Evolutionary conservation across 1,140 invertebrate genomes (phyloP).

Genomic region (Idris sp.): DNA sequence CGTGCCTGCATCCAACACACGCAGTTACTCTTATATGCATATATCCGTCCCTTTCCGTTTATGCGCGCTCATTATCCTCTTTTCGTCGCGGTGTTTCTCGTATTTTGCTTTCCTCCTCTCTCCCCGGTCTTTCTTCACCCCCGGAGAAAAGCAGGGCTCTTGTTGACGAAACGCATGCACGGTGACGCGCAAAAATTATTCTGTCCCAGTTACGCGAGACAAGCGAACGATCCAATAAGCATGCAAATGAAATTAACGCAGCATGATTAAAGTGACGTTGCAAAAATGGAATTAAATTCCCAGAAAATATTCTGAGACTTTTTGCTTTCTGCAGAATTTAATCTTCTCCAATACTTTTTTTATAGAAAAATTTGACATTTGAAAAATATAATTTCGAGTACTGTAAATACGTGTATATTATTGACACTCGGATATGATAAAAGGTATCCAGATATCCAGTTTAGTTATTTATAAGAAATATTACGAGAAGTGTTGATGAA

Average conservation of each 20-base stretch:
- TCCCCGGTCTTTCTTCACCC: not conserved
- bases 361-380: no score
- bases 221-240: conserved; percentile 58
- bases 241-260: conserved; percentile 61
- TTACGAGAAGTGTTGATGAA: no score
- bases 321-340: no score
- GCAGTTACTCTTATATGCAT: no score
- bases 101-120: conserved; percentile 8
- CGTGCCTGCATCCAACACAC: conserved; percentile 41
- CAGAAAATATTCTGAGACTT: no score
- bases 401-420: no score
- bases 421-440: no score
- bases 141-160: conserved; percentile 31
- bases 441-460: no score
- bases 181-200: conserved; percentile 60
- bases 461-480: no score
- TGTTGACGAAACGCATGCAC: conserved; percentile 52
- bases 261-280: conserved; percentile 50
- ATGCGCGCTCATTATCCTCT: conserved; percentile 40
- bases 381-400: no score
- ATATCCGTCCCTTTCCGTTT: conserved; percentile 19
- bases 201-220: conserved; percentile 57
- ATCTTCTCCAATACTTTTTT: no score
- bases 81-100: conserved; percentile 35
- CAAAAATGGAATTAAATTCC: conserved; percentile 43